Evolutionary conservation across 1,140 invertebrate species (phyloP).

Genomic region (Cydia pomonella): DNA sequence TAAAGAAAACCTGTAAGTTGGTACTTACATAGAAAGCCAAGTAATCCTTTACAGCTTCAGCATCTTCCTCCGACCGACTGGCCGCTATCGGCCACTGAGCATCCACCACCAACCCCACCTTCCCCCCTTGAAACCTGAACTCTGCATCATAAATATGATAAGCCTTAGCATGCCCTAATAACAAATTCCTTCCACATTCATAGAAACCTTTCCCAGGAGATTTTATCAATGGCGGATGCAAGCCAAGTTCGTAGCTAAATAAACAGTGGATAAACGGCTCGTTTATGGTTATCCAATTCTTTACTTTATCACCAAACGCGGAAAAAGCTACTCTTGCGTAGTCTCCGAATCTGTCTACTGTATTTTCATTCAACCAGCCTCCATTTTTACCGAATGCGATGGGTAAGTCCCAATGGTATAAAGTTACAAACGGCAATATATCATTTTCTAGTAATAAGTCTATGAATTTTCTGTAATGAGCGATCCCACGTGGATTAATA

Average conservation of each 20-base stretch:
- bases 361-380: slow-evolving; percentile 80
- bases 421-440: slow-evolving; percentile 78
- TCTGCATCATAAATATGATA: slow-evolving; percentile 8
- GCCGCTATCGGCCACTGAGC: slow-evolving; percentile 62
- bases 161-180: neutral
- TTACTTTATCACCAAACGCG: slow-evolving; percentile 73
- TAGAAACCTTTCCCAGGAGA: neutral
- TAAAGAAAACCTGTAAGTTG: no score
- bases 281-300: slow-evolving; percentile 65
- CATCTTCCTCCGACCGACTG: slow-evolving; percentile 44
- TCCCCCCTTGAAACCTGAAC: slow-evolving; percentile 47
- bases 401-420: slow-evolving; percentile 81
- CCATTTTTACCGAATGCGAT: slow-evolving; percentile 76
- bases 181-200: neutral
- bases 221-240: slow-evolving; percentile 63
- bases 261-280: slow-evolving; percentile 64
- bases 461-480: slow-evolving; percentile 83
- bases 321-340: slow-evolving; percentile 66
- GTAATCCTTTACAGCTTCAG: slow-evolving; percentile 55
- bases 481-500: slow-evolving; percentile 79
- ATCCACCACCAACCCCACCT: slow-evolving; percentile 69
- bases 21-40: slow-evolving; percentile 52
- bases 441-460: slow-evolving; percentile 77
- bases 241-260: slow-evolving; percentile 60
- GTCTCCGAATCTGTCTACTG: slow-evolving; percentile 73